Base-by-base conservation (phyloP, 2,797 vertebrate species). In the Jordanella pulchra region DNA sequence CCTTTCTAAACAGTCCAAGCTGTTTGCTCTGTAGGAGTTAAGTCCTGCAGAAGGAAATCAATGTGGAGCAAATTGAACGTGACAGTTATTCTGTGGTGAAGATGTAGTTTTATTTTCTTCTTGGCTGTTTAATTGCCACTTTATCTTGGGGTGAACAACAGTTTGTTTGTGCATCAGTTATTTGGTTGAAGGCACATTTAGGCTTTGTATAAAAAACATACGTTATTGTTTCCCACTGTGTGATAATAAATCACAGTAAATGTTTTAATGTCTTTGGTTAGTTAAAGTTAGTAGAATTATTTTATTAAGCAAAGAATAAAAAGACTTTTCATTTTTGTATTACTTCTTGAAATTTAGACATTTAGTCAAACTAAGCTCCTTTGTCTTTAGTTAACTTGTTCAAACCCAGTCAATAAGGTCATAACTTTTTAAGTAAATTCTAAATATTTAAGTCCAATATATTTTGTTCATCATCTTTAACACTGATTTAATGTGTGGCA, bases 21-120 rank as follows among this genome's bases (percentile, higher is more conserved):
- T 75, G 77, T 78, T 71, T 80, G 65, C 54, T 71, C 75, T 75
- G 25, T 70, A 51, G 72, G 70, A 69, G 76, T 4, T 63, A 6
- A 77, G 6, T 45, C 21, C 48, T 66, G 47, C 54, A 67, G 23
- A 32, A 72, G n/a, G 7, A 72, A 74, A 50, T 63, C 11, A 21
- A 35, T 51, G 47, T 50, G 2, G 15, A 21, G 56, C 28, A 18
- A 32, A 32, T 10, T 56, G 6, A 56, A 58, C 1, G 9, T 58
- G 18, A 18, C 28, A 32, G 17, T 12, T 61, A 1, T 61, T 61
- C 21, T 39, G 32, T 13, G 56, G 30, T 60, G 10, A 10, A 23
- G 32, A 60, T 32, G 56, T 60, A 23, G 18, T 60, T 60, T 60
- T 60, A 13, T 32, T 23, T 35, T 60, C 56, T 60, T 11, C 32